A percentile compares a stretch with the other conserved stretches of the same genome.
phyloP scores from a whole-genome alignment of 2,113 vertebrate species.

The Dinomys branickii region DNA sequence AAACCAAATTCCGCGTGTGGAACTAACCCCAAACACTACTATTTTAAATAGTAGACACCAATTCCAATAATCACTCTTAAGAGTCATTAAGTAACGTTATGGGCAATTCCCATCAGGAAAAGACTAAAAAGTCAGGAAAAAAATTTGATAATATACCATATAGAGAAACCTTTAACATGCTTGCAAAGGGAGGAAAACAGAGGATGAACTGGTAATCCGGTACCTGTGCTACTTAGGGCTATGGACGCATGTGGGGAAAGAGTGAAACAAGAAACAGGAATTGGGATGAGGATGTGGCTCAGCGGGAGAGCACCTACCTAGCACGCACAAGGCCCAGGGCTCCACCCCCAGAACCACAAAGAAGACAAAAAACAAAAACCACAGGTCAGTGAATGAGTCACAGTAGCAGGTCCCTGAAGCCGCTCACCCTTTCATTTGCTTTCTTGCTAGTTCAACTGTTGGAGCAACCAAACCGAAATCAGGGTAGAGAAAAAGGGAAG shows the following conservation, averaged over 20 bases:
- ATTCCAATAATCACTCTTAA: not conserved
- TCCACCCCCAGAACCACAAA: not conserved
- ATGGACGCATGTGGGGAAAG: not conserved
- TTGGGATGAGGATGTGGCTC: no score
- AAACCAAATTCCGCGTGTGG: not conserved
- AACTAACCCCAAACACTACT: not conserved
- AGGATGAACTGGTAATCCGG: not conserved
- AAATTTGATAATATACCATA: not conserved
- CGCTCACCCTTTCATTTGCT: not conserved
- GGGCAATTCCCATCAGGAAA: not conserved
- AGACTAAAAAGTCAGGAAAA: not conserved
- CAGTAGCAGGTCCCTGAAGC: fast-evolving
- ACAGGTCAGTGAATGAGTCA: not conserved
- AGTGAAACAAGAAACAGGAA: not conserved
- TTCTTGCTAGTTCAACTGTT: not conserved
- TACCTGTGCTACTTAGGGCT: not conserved
- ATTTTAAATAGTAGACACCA: not conserved
- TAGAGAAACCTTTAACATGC: not conserved
- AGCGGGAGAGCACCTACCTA: no score
- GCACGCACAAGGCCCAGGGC: no score
- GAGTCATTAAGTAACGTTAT: not conserved
- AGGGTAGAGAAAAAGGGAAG: not conserved
- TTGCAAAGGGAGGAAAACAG: not conserved
- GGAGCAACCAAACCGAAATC: not conserved
- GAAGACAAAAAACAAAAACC: not conserved